A percentile compares a stretch with the other conserved stretches of the same genome.
Conservation (phyloP, 1,140 invertebrate genomes). For the Carposina sasakii region DNA sequence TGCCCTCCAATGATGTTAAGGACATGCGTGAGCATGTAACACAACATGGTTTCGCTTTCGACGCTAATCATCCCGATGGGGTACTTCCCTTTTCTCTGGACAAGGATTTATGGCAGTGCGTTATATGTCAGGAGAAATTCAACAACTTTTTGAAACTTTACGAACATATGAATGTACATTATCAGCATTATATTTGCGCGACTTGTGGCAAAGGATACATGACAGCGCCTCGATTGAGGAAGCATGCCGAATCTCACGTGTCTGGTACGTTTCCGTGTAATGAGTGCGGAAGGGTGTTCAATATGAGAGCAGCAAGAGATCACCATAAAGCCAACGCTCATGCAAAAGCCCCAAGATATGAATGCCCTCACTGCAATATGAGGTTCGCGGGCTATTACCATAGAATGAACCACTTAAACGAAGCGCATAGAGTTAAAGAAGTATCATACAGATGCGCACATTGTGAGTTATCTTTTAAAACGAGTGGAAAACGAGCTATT, state of each 20-base stretch:
- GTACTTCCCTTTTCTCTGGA: slow-evolving; percentile 50
- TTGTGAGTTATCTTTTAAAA: slow-evolving; percentile 55
- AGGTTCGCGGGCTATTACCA: slow-evolving; percentile 55
- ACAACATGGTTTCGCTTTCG: slow-evolving; percentile 44
- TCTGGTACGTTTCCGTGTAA: slow-evolving; percentile 56
- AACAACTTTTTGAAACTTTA: slow-evolving; percentile 64
- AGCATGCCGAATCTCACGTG: slow-evolving; percentile 57
- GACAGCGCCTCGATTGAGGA: slow-evolving; percentile 53
- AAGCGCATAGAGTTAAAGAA: slow-evolving; percentile 50
- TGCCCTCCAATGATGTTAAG: slow-evolving; percentile 26
- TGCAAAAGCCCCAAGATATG: slow-evolving; percentile 50
- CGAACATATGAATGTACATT: slow-evolving; percentile 66
- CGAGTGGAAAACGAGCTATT: slow-evolving; percentile 49
- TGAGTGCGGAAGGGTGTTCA: slow-evolving; percentile 47
- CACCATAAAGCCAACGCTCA: slow-evolving; percentile 53
- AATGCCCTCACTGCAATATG: slow-evolving; percentile 56
- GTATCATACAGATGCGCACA: slow-evolving; percentile 49
- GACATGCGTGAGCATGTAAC: slow-evolving; percentile 46
- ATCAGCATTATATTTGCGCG: slow-evolving; percentile 65
- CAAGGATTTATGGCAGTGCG: slow-evolving; percentile 54
- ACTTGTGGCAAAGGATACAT: slow-evolving; percentile 68
- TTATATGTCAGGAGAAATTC: slow-evolving; percentile 47
- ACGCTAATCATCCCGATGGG: slow-evolving; percentile 47
- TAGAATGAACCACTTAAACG: slow-evolving; percentile 56
- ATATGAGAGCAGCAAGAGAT: slow-evolving; percentile 50